phyloP scores from a whole-genome alignment of 2,888 invertebrate genomes.

The Monochamus alternatus region DNA sequence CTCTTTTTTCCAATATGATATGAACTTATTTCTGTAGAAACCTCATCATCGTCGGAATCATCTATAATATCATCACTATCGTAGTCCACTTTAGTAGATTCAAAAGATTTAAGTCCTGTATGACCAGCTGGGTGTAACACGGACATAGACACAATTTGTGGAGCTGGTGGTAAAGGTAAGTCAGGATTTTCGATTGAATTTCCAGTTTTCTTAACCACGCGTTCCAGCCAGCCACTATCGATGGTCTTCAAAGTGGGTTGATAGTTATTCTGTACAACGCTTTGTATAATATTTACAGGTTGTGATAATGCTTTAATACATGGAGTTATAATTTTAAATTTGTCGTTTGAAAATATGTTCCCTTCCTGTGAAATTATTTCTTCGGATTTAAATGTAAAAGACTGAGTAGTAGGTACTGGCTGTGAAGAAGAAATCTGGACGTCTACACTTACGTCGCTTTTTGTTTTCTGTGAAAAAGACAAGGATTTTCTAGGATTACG shows the following conservation, averaged over 20 bases:
- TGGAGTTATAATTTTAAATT: slow-evolving; percentile 45
- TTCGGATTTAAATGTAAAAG: slow-evolving; percentile 52
- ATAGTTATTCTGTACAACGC: slow-evolving; percentile 59
- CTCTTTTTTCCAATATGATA: slow-evolving; percentile 63
- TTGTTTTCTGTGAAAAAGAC: slow-evolving; percentile 65
- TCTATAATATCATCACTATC: slow-evolving; percentile 81
- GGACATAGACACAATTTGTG: not conserved
- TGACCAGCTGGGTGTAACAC: not conserved
- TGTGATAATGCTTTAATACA: slow-evolving; percentile 50
- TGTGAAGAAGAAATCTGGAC: slow-evolving; percentile 51
- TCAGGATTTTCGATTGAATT: slow-evolving; percentile 47
- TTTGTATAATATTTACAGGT: slow-evolving; percentile 63
- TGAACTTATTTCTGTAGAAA: slow-evolving; percentile 32
- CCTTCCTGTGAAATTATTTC: slow-evolving; percentile 49
- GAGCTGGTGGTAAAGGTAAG: not conserved
- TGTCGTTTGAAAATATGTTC: slow-evolving; percentile 36
- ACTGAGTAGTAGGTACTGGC: slow-evolving; percentile 40
- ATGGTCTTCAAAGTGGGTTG: slow-evolving; percentile 66
- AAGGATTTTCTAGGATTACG: slow-evolving; percentile 85
- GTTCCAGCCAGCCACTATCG: slow-evolving; percentile 76
- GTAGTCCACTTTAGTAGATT: slow-evolving; percentile 62
- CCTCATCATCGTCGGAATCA: slow-evolving; percentile 68
- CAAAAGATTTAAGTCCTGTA: slow-evolving; percentile 25
- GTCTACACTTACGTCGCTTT: slow-evolving; percentile 58
- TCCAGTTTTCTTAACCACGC: slow-evolving; percentile 66